phyloP scores from a whole-genome alignment of 1,140 invertebrate species.

The Mizuhopecten yessoensis region DNA sequence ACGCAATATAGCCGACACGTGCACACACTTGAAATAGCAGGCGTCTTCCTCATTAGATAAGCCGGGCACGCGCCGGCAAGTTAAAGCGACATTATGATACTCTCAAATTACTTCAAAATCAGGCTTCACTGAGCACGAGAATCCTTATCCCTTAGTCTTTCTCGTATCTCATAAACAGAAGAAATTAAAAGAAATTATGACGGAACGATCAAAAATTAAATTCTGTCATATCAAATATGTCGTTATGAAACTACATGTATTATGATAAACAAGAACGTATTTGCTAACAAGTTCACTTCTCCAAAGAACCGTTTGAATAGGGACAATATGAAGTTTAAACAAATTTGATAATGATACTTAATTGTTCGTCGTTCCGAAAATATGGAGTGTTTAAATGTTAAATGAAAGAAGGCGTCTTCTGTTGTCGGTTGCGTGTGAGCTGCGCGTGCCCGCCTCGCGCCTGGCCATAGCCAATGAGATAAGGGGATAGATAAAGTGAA shows the following conservation, averaged over 20 bases:
- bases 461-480: conserved; percentile 14
- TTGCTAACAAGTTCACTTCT: background rate
- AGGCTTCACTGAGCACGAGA: background rate
- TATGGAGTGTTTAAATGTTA: background rate
- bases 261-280: background rate
- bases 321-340: background rate
- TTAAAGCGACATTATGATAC: background rate
- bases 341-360: conserved; percentile 12
- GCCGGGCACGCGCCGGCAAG: background rate
- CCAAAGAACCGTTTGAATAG: too few relatives aligned
- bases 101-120: conserved; percentile 10
- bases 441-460: conserved; percentile 2
- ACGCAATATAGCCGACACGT: background rate
- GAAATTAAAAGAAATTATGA: conserved; percentile 9
- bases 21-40: background rate
- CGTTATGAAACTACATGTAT: background rate
- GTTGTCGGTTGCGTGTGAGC: background rate
- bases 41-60: conserved; percentile 26
- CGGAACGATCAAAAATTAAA: background rate
- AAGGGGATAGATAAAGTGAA: background rate
- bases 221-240: background rate
- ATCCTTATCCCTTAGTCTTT: background rate
- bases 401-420: conserved; percentile 25
- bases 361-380: background rate
- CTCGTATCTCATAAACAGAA: background rate